A percentile compares a stretch with the other conserved stretches of the same genome.
Conservation (phyloP, 2,113 vertebrate genomes). For the Spea multiplicata region DNA sequence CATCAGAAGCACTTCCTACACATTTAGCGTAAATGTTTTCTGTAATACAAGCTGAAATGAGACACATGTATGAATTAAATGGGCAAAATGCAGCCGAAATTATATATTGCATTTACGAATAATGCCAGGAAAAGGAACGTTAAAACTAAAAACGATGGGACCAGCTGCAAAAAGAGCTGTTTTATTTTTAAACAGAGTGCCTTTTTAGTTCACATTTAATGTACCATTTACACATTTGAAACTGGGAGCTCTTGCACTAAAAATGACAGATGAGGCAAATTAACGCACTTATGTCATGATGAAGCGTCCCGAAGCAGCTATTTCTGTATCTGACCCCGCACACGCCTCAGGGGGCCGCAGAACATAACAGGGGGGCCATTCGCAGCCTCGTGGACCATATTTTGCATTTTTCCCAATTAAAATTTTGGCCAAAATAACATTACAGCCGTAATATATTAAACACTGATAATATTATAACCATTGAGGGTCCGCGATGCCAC, state of each 20-base stretch:
- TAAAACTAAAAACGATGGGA: not conserved
- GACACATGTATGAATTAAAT: too few relatives aligned
- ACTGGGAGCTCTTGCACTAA: slow-evolving; percentile 59
- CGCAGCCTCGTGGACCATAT: slow-evolving; percentile 38
- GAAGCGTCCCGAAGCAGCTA: slow-evolving; percentile 55
- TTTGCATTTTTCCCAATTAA: slow-evolving; percentile 47
- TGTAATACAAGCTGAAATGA: too few relatives aligned
- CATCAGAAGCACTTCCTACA: too few relatives aligned
- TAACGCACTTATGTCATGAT: slow-evolving; percentile 59
- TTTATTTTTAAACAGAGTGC: slow-evolving; percentile 41
- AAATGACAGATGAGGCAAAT: slow-evolving; percentile 64
- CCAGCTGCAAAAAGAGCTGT: slow-evolving; percentile 20
- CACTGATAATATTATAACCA: slow-evolving; percentile 46
- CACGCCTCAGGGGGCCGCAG: slow-evolving; percentile 51
- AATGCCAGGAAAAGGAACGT: not conserved
- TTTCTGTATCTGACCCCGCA: slow-evolving; percentile 63
- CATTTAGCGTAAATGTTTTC: too few relatives aligned
- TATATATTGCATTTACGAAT: not conserved
- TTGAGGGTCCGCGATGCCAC: not conserved
- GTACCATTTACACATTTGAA: slow-evolving; percentile 59
- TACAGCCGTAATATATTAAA: slow-evolving; percentile 28
- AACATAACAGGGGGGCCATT: slow-evolving; percentile 50
- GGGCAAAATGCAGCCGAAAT: too few relatives aligned
- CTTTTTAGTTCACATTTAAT: slow-evolving; percentile 53
- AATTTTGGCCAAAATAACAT: slow-evolving; percentile 37